phyloP scores from a whole-genome alignment of 2,797 vertebrate species.

The Potorous gilbertii region DNA sequence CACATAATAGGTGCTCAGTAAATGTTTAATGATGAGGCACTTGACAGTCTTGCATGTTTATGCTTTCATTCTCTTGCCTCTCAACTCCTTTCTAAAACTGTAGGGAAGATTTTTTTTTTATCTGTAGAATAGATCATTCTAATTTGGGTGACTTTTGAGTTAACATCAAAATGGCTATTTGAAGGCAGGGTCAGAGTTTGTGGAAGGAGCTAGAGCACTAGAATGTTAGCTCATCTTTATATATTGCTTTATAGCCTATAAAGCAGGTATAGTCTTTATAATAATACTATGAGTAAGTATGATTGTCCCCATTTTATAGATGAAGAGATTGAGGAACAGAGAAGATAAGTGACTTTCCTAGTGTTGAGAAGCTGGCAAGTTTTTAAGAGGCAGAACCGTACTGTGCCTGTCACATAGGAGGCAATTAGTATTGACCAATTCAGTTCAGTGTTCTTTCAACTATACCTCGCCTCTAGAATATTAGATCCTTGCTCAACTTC shows the following conservation, averaged over 20 bases:
- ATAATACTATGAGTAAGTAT: not conserved
- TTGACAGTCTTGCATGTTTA: not conserved
- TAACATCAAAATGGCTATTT: not conserved
- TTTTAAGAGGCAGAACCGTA: not conserved
- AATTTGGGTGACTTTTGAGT: not conserved
- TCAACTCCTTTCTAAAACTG: not conserved
- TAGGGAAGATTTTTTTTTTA: conserved; percentile 1
- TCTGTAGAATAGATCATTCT: not conserved
- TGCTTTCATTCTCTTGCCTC: conserved; percentile 26
- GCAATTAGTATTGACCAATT: not conserved
- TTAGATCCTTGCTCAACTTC: not conserved
- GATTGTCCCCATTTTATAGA: not conserved
- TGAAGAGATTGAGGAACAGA: not conserved
- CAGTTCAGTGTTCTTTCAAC: not conserved
- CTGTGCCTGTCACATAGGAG: not conserved
- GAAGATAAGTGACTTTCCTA: not conserved
- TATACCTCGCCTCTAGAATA: not conserved
- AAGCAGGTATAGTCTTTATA: not conserved
- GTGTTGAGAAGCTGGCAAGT: not conserved
- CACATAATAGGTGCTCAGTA: not conserved
- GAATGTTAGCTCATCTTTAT: not conserved
- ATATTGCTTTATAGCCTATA: not conserved
- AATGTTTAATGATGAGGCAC: not conserved
- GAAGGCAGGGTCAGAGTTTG: not conserved
- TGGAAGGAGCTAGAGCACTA: not conserved